phyloP scores from a whole-genome alignment of 2,888 invertebrate genomes.

The Syritta pipiens region DNA sequence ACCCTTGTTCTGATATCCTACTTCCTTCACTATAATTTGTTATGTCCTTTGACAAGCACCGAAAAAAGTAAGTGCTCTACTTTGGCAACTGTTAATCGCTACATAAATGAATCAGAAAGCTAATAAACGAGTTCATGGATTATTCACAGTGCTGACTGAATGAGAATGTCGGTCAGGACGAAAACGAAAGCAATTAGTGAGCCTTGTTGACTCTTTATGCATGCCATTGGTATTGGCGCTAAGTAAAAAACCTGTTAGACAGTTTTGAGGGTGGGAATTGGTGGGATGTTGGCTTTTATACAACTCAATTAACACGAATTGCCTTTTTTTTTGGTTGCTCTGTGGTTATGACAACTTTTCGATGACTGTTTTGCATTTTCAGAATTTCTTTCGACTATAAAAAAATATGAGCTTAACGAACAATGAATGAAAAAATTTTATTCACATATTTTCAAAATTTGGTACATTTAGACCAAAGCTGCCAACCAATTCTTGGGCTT shows the following conservation, averaged over 20 bases:
- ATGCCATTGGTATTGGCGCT: neutral
- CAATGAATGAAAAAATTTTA: too few relatives aligned
- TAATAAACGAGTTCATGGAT: conserved; percentile 41
- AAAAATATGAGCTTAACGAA: too few relatives aligned
- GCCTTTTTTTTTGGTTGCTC: neutral
- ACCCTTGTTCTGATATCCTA: conserved; percentile 15
- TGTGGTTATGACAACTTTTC: conserved; percentile 9
- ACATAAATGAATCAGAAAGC: conserved; percentile 22
- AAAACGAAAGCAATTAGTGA: conserved; percentile 43
- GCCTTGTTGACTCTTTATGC: neutral
- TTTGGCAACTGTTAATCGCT: conserved; percentile 24
- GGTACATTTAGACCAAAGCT: too few relatives aligned
- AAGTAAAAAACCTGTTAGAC: neutral
- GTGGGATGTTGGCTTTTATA: neutral
- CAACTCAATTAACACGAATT: conserved; percentile 10
- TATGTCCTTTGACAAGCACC: conserved; percentile 26
- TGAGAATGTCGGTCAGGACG: conserved; percentile 40
- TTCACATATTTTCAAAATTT: too few relatives aligned
- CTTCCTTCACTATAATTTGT: conserved; percentile 5
- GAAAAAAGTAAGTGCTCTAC: conserved; percentile 21
- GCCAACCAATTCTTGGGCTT: too few relatives aligned
- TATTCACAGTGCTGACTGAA: conserved; percentile 27
- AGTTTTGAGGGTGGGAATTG: neutral
- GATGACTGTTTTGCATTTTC: too few relatives aligned
- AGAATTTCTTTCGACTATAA: too few relatives aligned